Base-by-base conservation (phyloP, 2,888 invertebrate species). In the Drosophila acutilabella region DNA sequence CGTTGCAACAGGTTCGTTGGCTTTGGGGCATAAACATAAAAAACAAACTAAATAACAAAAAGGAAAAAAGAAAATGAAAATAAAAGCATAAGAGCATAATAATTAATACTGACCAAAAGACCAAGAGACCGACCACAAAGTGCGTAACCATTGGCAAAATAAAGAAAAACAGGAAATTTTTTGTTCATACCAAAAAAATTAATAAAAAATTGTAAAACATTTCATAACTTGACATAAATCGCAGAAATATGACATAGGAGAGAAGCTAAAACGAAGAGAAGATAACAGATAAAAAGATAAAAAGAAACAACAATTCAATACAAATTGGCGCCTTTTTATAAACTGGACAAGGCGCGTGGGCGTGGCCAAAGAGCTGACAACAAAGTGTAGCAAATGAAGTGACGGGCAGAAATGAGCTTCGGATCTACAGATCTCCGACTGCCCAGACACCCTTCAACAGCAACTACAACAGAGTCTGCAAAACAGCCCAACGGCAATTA, bases 171-270 rank as follows among this genome's bases (percentile, higher is more conserved):
- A 77, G 80, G 85, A 83, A 85, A 82, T 73, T 71, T 54, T 56
- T 53, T 42, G 16, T 40, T 54, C 38, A 14, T n/a, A 50, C 18
- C 30, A 30, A 30, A 30, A 30, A 30, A 30, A 30, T 6, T 8
- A 1, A 11, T 36, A 40, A 64, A 45, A 65, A 58, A 66, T 65
- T 74, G 76, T 60, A 64, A 76, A 73, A 74, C 69, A 81, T 85
- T 88, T 88, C 79, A 82, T 89, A 85, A 87, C 77, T 75, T 71
- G 79, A 61, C 72, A 71, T 60, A 74, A 78, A 75, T 74, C 56
- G 59, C 72, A 42, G 45, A 74, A 68, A 68, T 61, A 77, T 75
- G 77, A 74, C 73, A 74, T 71, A 73, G 53, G 45, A 41, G 41
- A 54, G 20, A 18, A 48, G 41, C 7, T 1, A 14, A 58, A 54